A percentile compares a stretch with the other conserved stretches of the same genome.
These are phyloP conservation scores for Phrynosoma blainvillii DNA, from an alignment of 2,113 vertebrate species.

Conservation along the genomic window DNA sequence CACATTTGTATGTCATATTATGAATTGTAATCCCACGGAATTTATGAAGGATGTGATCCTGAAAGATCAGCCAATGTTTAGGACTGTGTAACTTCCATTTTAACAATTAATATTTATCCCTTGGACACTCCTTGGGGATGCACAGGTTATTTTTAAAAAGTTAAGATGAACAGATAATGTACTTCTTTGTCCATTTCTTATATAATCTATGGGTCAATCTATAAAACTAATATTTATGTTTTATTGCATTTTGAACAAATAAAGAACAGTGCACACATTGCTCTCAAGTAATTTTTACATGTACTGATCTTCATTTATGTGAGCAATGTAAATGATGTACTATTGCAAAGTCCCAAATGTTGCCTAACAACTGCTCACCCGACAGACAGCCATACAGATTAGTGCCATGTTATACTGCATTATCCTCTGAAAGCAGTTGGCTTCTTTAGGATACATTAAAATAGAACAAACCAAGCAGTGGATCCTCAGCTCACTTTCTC, in stretches of 20 bases:
- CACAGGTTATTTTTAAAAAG: background rate
- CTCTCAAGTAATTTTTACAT: background rate
- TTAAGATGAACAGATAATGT: background rate
- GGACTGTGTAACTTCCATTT: background rate
- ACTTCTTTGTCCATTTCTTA: too few species aligned
- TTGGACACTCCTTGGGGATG: background rate
- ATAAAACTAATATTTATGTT: background rate
- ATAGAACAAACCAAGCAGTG: background rate
- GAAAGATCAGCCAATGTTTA: background rate
- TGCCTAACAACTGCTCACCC: background rate
- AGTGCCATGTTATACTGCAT: too few species aligned
- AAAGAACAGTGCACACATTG: background rate
- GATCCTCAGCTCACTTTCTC: background rate
- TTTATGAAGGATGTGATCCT: background rate
- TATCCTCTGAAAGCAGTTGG: background rate
- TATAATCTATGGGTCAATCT: background rate
- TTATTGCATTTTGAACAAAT: background rate
- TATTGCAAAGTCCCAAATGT: background rate
- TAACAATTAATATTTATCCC: background rate
- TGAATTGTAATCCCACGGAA: background rate
- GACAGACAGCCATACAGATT: background rate
- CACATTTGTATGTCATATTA: background rate
- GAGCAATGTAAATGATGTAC: background rate
- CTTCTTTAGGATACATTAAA: background rate
- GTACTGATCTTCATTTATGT: background rate